Evolutionary conservation across 2,888 invertebrate species (phyloP).

Genomic region (Eupithecia exiguata): DNA sequence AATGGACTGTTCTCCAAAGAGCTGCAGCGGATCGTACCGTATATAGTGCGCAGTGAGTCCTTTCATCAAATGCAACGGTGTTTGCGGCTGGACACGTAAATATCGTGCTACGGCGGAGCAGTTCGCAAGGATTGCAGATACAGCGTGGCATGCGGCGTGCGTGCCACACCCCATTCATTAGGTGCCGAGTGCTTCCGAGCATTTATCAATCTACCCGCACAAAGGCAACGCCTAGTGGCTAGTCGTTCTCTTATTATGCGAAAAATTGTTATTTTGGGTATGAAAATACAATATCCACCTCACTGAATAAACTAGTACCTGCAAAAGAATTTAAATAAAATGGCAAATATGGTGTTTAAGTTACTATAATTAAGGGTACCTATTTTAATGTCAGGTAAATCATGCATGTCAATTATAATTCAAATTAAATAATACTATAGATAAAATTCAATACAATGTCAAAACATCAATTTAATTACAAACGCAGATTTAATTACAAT

Average conservation of each 20-base stretch:
- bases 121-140: conserved; percentile 71
- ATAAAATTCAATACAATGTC: too few species aligned
- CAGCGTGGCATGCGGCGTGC: conserved; percentile 73
- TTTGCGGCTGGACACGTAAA: conserved; percentile 60
- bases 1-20: conserved; percentile 28
- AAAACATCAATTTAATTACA: too few species aligned
- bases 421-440: too few species aligned
- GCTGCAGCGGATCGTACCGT: conserved; percentile 36
- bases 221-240: conserved; percentile 60
- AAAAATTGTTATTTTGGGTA: conserved; percentile 43
- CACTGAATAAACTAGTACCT: not conserved
- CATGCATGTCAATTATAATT: too few species aligned
- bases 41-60: conserved; percentile 33
- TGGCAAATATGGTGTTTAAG: too few species aligned
- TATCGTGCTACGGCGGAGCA: conserved; percentile 57
- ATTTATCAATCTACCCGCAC: conserved; percentile 79
- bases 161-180: conserved; percentile 83
- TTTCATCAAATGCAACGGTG: conserved; percentile 48
- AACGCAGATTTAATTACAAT: too few species aligned
- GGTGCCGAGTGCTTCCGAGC: conserved; percentile 81
- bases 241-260: conserved; percentile 48
- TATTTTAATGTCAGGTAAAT: too few species aligned
- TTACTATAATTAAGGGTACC: too few species aligned
- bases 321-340: too few species aligned
- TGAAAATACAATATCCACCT: conserved; percentile 19